These are phyloP conservation scores for Lutraria lutraria DNA, from an alignment of 2,888 invertebrate genomes.

Conservation along the genomic window DNA sequence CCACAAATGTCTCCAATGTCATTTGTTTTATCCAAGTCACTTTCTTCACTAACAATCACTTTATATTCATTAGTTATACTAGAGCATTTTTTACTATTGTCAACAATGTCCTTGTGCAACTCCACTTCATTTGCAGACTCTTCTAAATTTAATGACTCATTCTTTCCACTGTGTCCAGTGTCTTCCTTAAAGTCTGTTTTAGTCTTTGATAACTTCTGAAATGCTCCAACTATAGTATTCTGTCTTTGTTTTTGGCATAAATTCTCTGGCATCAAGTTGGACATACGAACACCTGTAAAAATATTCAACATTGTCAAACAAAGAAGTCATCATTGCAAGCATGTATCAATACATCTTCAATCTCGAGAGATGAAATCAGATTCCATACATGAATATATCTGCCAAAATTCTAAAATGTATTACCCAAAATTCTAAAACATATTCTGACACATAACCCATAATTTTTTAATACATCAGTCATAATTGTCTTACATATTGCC, in stretches of 20 bases:
- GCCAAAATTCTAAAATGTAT: too few relatives aligned
- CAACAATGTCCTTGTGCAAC: neutral
- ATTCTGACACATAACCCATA: too few relatives aligned
- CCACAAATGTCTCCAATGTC: neutral
- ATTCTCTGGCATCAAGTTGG: constrained; percentile 71
- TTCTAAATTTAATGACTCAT: neutral
- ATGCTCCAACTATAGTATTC: constrained; percentile 76
- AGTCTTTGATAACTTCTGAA: constrained; percentile 59
- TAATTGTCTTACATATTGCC: too few relatives aligned
- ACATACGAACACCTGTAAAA: constrained; percentile 79
- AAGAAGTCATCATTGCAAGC: neutral
- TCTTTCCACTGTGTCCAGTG: neutral
- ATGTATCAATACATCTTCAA: too few relatives aligned
- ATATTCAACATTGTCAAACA: neutral
- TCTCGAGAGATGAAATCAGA: too few relatives aligned
- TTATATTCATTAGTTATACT: neutral
- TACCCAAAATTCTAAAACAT: too few relatives aligned
- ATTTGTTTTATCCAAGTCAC: neutral
- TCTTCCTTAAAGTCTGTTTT: neutral
- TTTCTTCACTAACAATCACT: neutral
- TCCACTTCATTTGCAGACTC: neutral
- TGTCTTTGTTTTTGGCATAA: constrained; percentile 72
- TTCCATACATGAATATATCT: too few relatives aligned
- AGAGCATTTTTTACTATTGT: neutral
- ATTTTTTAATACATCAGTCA: too few relatives aligned